phyloP scores from a whole-genome alignment of 2,888 invertebrate species.

The Marasmarcha lunaedactyla region DNA sequence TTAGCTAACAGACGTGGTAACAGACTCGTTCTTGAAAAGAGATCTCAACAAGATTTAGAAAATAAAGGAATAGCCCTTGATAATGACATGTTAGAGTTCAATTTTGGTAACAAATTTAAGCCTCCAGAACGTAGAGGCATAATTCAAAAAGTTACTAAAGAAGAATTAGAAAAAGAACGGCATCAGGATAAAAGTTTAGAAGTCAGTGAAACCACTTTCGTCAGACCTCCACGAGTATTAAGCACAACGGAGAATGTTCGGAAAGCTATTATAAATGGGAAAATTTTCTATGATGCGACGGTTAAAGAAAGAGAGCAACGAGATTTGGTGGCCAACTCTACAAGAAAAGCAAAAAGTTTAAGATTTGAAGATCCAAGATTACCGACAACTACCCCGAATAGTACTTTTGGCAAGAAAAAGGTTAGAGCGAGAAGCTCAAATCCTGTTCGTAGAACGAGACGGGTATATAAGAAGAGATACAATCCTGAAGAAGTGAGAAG shows the following conservation, averaged over 20 bases:
- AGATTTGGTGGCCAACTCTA: conserved; percentile 33
- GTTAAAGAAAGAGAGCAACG: conserved; percentile 50
- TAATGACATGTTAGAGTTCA: conserved; percentile 41
- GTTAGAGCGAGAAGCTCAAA: conserved; percentile 38
- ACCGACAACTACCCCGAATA: conserved; percentile 28
- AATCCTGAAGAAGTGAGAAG: conserved; percentile 65
- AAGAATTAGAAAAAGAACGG: conserved; percentile 47
- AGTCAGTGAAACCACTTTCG: conserved; percentile 57
- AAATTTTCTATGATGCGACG: conserved; percentile 59
- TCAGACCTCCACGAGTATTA: conserved; percentile 50
- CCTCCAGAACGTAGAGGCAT: conserved; percentile 43
- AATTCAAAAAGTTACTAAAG: conserved; percentile 52
- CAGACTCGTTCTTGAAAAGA: conserved; percentile 46
- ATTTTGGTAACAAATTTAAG: conserved; percentile 48
- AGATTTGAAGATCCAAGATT: conserved; percentile 29
- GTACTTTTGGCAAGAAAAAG: conserved; percentile 35
- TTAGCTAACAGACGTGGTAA: conserved; percentile 47
- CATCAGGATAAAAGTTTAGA: conserved; percentile 46
- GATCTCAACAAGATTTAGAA: conserved; percentile 52
- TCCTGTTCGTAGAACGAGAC: conserved; percentile 51
- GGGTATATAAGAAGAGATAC: conserved; percentile 56
- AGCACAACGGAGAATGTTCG: conserved; percentile 52
- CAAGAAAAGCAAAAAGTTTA: conserved; percentile 27
- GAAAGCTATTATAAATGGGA: conserved; percentile 57
- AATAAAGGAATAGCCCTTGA: conserved; percentile 45